Conservation (phyloP, 2,888 invertebrate genomes). For the Nymphalis polychloros region DNA sequence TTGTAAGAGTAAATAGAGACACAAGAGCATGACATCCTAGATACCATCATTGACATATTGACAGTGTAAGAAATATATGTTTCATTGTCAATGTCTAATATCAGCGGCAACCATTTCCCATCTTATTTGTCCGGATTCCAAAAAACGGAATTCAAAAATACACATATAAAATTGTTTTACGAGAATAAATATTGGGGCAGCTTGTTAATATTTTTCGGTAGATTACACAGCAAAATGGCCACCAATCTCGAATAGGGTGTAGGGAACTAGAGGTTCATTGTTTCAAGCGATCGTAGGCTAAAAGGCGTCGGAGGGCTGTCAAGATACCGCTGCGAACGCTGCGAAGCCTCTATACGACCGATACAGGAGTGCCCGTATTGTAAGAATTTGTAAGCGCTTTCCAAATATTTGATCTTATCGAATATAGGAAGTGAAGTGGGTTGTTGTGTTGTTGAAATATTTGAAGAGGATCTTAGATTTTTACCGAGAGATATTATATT, state of each 20-base stretch:
- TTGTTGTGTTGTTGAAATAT: slow-evolving; percentile 8
- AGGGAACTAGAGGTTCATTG: slow-evolving; percentile 37
- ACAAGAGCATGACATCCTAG: too few species aligned
- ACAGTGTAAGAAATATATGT: too few species aligned
- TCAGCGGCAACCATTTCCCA: too few species aligned
- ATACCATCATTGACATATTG: too few species aligned
- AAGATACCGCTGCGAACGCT: slow-evolving; percentile 40
- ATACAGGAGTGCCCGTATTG: slow-evolving; percentile 5
- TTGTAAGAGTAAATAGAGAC: too few species aligned
- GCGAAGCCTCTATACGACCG: slow-evolving; percentile 31
- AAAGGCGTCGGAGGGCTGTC: slow-evolving; percentile 43
- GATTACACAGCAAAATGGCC: slow-evolving; percentile 25
- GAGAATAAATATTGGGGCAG: slow-evolving; percentile 2
- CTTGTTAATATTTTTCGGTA: slow-evolving; percentile 29
- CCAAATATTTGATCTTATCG: slow-evolving; percentile 25
- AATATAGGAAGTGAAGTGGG: slow-evolving; percentile 10
- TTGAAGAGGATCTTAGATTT: not conserved
- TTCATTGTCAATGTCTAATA: too few species aligned
- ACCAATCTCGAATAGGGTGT: slow-evolving; percentile 10
- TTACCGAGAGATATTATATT: too few species aligned
- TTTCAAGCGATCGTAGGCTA: slow-evolving; percentile 43
- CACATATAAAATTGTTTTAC: not conserved
- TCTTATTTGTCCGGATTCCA: too few species aligned
- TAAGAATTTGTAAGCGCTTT: slow-evolving; percentile 9
- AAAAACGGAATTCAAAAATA: too few species aligned